Percentiles rank a stretch among this genome's conserved stretches.
Evolutionary conservation across 1,140 invertebrate species (phyloP).

Genomic region (Drosophila truncata): DNA sequence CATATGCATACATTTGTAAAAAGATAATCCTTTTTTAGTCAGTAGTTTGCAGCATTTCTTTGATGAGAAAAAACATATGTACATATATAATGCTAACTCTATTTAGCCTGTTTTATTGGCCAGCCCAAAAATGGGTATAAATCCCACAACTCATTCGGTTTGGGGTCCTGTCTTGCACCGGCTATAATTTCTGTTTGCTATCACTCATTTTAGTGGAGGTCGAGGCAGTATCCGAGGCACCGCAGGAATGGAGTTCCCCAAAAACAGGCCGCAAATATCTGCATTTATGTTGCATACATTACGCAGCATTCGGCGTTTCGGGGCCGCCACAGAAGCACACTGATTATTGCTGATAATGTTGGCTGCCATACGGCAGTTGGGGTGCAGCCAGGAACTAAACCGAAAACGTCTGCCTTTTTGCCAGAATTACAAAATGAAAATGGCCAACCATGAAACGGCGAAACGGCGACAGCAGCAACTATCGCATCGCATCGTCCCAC

Average conservation of each 20-base stretch:
- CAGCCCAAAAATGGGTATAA: not conserved
- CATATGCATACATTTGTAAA: not conserved
- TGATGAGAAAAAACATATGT: not conserved
- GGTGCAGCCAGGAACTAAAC: conserved; percentile 27
- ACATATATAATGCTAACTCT: not conserved
- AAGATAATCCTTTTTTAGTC: not conserved
- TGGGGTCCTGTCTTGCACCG: not conserved
- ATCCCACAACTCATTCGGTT: conserved; percentile 15
- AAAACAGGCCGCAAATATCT: conserved; percentile 60
- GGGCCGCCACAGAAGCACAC: conserved; percentile 54
- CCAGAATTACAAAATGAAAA: conserved; percentile 63
- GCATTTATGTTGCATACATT: conserved; percentile 74
- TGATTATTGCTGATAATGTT: conserved; percentile 76
- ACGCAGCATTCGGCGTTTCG: conserved; percentile 68
- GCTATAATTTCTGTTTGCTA: conserved; percentile 20
- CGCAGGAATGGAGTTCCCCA: conserved; percentile 21
- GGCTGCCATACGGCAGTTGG: conserved; percentile 45
- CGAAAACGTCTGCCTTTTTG: conserved; percentile 54
- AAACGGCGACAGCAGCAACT: conserved; percentile 24
- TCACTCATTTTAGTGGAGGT: conserved; percentile 34
- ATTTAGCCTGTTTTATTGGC: not conserved
- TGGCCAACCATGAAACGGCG: conserved; percentile 43
- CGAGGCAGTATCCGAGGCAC: not conserved
- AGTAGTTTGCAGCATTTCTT: not conserved
- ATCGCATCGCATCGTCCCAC: conserved; percentile 7